These are phyloP conservation scores for Napeogenes inachia DNA, from an alignment of 2,888 invertebrate genomes.

Conservation along the genomic window DNA sequence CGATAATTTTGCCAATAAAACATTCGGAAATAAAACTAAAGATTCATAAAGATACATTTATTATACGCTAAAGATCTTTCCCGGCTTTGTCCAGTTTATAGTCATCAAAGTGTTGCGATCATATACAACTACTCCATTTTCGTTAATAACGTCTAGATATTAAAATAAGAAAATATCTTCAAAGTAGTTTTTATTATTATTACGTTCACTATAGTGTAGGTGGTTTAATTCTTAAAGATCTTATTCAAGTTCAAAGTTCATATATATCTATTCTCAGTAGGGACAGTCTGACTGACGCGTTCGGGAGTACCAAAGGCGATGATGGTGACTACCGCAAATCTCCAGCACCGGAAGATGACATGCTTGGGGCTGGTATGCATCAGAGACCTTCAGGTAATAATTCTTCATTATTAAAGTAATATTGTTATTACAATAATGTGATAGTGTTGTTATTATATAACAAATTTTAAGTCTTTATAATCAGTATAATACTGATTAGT, in stretches of 20 bases:
- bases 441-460: no score
- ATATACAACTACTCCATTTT: no score
- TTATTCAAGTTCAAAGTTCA: no score
- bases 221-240: no score
- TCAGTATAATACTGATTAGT: no score
- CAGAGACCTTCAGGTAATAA: slow-evolving; percentile 80
- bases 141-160: no score
- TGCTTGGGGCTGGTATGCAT: slow-evolving; percentile 70
- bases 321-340: slow-evolving; percentile 80
- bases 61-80: not conserved
- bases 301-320: slow-evolving; percentile 82
- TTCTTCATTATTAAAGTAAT: not conserved
- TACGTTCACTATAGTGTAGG: no score
- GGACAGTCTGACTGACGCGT: slow-evolving; percentile 84
- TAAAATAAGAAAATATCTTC: no score
- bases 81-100: not conserved
- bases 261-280: slow-evolving; percentile 48
- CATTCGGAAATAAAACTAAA: slow-evolving; percentile 3
- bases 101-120: no score
- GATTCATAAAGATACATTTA: not conserved
- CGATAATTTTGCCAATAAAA: slow-evolving; percentile 23
- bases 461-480: no score
- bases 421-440: not conserved
- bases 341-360: slow-evolving; percentile 76
- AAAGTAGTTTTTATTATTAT: no score